phyloP scores from a whole-genome alignment of 2,113 vertebrate genomes.

The Cottus gobio region DNA sequence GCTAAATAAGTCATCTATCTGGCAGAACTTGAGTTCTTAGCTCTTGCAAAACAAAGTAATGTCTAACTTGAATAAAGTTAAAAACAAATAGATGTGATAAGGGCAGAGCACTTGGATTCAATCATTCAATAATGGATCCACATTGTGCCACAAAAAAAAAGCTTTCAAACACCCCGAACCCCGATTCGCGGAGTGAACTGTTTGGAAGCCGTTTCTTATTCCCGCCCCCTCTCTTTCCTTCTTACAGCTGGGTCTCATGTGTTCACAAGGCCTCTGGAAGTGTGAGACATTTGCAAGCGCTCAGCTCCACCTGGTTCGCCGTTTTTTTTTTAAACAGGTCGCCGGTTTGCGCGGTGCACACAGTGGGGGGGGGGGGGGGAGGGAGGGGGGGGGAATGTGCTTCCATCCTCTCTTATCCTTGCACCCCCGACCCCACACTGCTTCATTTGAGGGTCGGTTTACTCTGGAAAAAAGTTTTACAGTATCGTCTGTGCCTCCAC shows the following conservation, averaged over 20 bases:
- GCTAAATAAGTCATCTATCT: not conserved
- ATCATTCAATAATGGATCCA: constrained; percentile 5
- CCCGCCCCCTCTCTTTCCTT: constrained; percentile 62
- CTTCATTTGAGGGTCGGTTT: constrained; percentile 78
- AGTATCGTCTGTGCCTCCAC: constrained; percentile 63
- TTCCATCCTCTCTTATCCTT: constrained; percentile 42
- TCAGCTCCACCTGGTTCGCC: constrained; percentile 81
- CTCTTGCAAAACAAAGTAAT: not conserved
- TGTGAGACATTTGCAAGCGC: constrained; percentile 81
- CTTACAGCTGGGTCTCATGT: constrained; percentile 84
- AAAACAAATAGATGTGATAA: not conserved
- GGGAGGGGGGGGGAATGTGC: constrained; percentile 14
- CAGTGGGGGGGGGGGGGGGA: constrained; percentile 45
- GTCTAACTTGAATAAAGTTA: not conserved
- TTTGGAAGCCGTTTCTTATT: constrained; percentile 60
- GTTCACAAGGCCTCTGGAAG: constrained; percentile 77
- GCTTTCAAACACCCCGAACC: constrained; percentile 17
- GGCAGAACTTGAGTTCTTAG: not conserved
- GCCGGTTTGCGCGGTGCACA: constrained; percentile 59
- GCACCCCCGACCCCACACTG: constrained; percentile 67
- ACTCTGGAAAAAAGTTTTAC: constrained; percentile 67
- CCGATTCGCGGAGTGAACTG: constrained; percentile 55
- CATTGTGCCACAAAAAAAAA: constrained; percentile 16
- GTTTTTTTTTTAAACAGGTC: constrained; percentile 81
- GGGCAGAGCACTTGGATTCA: not conserved